These are phyloP conservation scores for Nyctibius grandis DNA, from an alignment of 2,797 vertebrate genomes.

Conservation along the genomic window DNA sequence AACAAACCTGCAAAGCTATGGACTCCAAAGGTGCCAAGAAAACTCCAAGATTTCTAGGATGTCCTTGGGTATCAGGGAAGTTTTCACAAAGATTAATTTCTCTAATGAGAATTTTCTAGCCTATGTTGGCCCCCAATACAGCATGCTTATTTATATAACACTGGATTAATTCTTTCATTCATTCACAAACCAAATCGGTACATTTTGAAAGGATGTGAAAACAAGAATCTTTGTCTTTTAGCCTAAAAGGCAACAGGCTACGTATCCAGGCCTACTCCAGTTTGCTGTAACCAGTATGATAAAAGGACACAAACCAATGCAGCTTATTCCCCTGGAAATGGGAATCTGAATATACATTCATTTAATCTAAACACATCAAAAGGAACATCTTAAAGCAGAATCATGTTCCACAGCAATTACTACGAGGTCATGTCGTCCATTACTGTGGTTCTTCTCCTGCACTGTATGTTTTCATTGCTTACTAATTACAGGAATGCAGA, in stretches of 20 bases:
- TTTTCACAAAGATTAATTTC: background rate
- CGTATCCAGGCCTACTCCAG: background rate
- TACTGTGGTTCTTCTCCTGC: constrained; percentile 15
- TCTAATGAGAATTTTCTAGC: background rate
- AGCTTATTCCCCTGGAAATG: constrained; percentile 18
- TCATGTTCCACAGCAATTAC: constrained; percentile 11
- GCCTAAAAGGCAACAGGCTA: background rate
- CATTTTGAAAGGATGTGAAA: background rate
- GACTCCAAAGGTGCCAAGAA: background rate
- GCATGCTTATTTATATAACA: background rate
- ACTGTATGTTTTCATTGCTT: constrained; percentile 38
- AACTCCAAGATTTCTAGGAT: background rate
- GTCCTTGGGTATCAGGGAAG: background rate
- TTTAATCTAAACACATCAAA: constrained; percentile 47
- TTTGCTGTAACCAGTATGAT: background rate
- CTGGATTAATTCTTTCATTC: background rate
- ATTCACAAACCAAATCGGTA: background rate
- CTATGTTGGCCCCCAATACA: background rate
- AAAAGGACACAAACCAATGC: background rate
- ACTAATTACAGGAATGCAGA: constrained; percentile 57
- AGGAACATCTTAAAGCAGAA: constrained; percentile 36
- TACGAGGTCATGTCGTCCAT: constrained; percentile 35
- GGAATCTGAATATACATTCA: constrained; percentile 27
- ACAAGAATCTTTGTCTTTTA: background rate
- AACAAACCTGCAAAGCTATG: background rate